Base-by-base conservation (phyloP, 2,888 invertebrate genomes). In the Leptinotarsa juncta region DNA sequence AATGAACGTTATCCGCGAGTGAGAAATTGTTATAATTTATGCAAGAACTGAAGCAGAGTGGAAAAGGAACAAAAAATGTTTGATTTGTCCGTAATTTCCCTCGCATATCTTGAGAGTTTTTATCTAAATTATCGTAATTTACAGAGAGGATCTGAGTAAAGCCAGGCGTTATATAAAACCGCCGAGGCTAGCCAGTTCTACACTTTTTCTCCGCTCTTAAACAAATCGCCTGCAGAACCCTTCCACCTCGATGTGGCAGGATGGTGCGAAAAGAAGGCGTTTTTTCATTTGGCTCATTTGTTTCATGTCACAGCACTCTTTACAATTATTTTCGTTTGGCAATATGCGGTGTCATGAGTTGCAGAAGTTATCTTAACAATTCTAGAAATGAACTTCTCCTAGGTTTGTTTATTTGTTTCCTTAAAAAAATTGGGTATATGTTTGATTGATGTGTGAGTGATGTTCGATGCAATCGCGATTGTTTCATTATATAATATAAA, bases 181-280 rank as follows among this genome's bases (percentile, higher is more conserved):
- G 70, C 66, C 76, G 66, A 66, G 76, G 77, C 71, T 73, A 70
- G 71, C 71, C 67, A 76, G 74, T 62, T 69, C 67, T 74, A 73
- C 72, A 77, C 77, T 78, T 77, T 78, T 79, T 78, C 78, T 74
- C 67, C 74, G 73, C 77, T 71, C 67, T 74, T 71, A 75, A 78
- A 80, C 81, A 78, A 79, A 81, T 81, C 78, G 79, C 77, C 78
- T 72, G 74, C 78, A 79, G 76, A 77, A 76, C 78, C 77, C 75
- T 77, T 76, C 75, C 73, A 67, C 75, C 68, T n/a, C 72, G 67
- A 75, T 65, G 26, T 65, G 57, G 57, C 20, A 57, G 57, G 16
- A 23, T 48, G 57, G 69, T 57, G 48, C 15, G 69, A 69, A 55
- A 55, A 57, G 62, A 18, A 48, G 48, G 48, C 18, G 48, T 57